Base-by-base conservation (phyloP, 2,888 invertebrate species). In the Marronus borbonicus region DNA sequence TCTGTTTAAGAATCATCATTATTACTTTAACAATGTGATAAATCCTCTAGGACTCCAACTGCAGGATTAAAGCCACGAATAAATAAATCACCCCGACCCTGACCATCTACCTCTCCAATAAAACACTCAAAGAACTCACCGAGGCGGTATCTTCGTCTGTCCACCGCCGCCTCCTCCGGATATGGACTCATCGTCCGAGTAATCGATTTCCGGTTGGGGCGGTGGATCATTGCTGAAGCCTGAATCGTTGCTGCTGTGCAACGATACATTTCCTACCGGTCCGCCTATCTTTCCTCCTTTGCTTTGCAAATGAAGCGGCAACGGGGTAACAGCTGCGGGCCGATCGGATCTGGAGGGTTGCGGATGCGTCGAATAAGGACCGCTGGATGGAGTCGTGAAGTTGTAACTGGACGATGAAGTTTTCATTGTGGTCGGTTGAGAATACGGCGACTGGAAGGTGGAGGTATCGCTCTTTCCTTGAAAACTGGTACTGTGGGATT, bases 221-320 rank as follows among this genome's bases (percentile, higher is more conserved):
- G 92, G 92, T 10, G 94, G 94, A 86, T 97, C 97, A 87, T 97
- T 96, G 85, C 96, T 96, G 88, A 97, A 97, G 17, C 97, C 97
- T 83, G 96, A 96, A 89, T 97, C 97, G 88, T 97, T 97, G 87
- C 96, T 96, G 89, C 96, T 96, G 88, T 97, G 96, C 83, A 97
- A 91, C 58, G 96, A 96, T 1, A 93, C 92, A 86, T 93, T 94
- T 79, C 94, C 94, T 65, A 93, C 93, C 31, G 89, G 88, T 78
- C 87, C 88, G 88, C 78, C 87, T 88, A 87, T 88, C 83, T 87
- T 88, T 49, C 87, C 86, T 17, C 82, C 83, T 78, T 80, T 83
- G 64, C 80, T 81, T 81, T 84, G 84, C 64, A 84, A 81, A 75
- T 89, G 89, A 72, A 87, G 84, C 14, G 88, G 89, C 74, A 88